Conservation (phyloP, 2,888 invertebrate genomes). For the Zaprionus bogoriensis region DNA sequence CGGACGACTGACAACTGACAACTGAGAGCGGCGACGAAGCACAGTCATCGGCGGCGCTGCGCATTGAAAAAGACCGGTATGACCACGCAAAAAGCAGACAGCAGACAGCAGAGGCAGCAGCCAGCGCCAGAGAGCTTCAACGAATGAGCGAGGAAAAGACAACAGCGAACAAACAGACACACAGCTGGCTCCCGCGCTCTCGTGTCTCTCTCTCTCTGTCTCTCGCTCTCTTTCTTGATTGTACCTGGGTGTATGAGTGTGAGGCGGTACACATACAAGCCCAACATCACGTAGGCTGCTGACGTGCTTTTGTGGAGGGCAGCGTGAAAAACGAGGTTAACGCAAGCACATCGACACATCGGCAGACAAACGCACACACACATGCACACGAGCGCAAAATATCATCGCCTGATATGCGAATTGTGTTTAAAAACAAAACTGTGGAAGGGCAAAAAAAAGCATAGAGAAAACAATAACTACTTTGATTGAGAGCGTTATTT, state of each 20-base stretch:
- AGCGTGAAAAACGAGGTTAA: conserved; percentile 58
- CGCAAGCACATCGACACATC: conserved; percentile 33
- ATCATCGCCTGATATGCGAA: conserved; percentile 70
- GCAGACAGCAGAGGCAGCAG: conserved; percentile 16
- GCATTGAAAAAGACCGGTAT: conserved; percentile 74
- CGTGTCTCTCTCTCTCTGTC: conserved; percentile 1
- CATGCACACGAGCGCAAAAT: conserved; percentile 19
- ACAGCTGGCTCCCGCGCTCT: background rate
- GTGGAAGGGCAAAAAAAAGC: conserved; percentile 57
- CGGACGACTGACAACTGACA: background rate
- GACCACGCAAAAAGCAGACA: conserved; percentile 63
- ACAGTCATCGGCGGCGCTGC: conserved; percentile 23
- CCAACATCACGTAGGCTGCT: conserved; percentile 72
- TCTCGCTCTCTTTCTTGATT: background rate
- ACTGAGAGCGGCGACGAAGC: conserved; percentile 8
- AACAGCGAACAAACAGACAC: conserved; percentile 34
- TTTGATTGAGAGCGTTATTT: conserved; percentile 39
- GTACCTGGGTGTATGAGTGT: conserved; percentile 30
- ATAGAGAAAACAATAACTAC: conserved; percentile 43
- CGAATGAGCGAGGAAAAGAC: conserved; percentile 40
- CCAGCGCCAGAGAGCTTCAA: conserved; percentile 19
- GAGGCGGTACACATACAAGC: conserved; percentile 33
- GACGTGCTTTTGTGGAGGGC: conserved; percentile 52
- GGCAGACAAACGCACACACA: conserved; percentile 11
- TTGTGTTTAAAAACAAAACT: conserved; percentile 59